These are phyloP conservation scores for Leptogaster cylindrica DNA, from an alignment of 2,888 invertebrate species.

Conservation along the genomic window DNA sequence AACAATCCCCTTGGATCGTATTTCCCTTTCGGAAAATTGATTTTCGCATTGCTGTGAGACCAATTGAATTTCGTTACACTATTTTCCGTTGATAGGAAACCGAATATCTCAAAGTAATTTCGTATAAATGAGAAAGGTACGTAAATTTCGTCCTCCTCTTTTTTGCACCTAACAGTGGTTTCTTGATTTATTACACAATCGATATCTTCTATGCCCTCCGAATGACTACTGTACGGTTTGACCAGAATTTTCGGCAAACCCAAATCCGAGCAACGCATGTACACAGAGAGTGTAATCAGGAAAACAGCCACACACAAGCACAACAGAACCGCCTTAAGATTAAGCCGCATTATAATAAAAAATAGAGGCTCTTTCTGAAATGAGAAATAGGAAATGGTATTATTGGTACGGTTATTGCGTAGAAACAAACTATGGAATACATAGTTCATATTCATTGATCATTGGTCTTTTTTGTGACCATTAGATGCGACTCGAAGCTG, in stretches of 20 bases:
- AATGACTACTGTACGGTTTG: conserved; percentile 21
- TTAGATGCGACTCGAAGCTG: too few species aligned
- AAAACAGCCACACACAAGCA: conserved; percentile 70
- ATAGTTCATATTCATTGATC: too few species aligned
- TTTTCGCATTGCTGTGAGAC: conserved; percentile 92
- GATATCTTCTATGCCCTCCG: conserved; percentile 66
- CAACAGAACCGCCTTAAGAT: conserved; percentile 76
- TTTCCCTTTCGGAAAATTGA: conserved; percentile 85
- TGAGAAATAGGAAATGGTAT: not conserved
- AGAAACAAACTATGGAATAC: too few species aligned
- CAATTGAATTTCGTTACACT: conserved; percentile 88
- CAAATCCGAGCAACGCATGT: conserved; percentile 77
- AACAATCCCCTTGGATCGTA: conserved; percentile 92
- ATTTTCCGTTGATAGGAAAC: conserved; percentile 73
- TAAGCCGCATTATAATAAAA: conserved; percentile 77
- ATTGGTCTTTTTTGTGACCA: too few species aligned
- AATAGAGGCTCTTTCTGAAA: conserved; percentile 58
- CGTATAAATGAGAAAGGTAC: conserved; percentile 91
- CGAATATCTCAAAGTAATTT: conserved; percentile 94
- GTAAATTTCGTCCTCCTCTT: conserved; percentile 85
- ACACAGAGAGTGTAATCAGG: conserved; percentile 74
- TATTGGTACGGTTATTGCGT: too few species aligned
- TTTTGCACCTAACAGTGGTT: conserved; percentile 78
- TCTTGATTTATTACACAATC: conserved; percentile 91
- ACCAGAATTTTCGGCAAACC: conserved; percentile 56